Base-by-base conservation (phyloP, 2,797 vertebrate species). In the Picus viridis region DNA sequence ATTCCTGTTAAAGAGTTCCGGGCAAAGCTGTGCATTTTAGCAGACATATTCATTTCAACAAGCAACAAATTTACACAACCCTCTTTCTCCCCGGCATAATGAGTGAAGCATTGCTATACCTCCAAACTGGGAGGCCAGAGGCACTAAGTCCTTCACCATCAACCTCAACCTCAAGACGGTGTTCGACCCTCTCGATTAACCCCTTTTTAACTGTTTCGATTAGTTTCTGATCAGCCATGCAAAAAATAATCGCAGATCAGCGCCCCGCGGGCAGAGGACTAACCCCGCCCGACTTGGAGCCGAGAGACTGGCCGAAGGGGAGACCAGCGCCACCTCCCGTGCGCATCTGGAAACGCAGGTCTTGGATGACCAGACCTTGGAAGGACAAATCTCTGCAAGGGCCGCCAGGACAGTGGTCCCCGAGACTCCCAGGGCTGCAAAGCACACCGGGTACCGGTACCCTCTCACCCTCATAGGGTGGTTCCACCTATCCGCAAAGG, bases 31-130 rank as follows among this genome's bases (percentile, higher is more conserved):
- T 51, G 9, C 20, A 10, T 20, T 61, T 19, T 19, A 27, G 20
- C 12, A 34, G 9, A 45, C 6, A 23, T 0, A 2, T 9, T 20
- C 5, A 1, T 2, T n/a, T n/a, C 29, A 23, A 0, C 2, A 39
- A 17, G 8, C 1, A 49, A 8, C 3, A 76, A 17, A 9, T 53
- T 51, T 4, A 47, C 0, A 26, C 15, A 64, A 11, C 20, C 3
- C 4, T 2, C 4, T 0, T 30, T 7, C 19, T 10, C 54, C 23
- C 45, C 3, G n/a, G 45, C 11, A n/a, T 1, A 8, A 27, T 13
- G 30, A 32, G 17, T 0, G 11, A 7, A 9, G 19, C 22, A 22
- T 0, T 0, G 2, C 0, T 2, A 16, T 41, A 57, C 11, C 51
- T 47, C 29, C 67, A 26, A 8, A 1, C 4, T 0, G 23, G 17